Base-by-base conservation (phyloP, 1,140 invertebrate genomes). In the Asbolus verrucosus region DNA sequence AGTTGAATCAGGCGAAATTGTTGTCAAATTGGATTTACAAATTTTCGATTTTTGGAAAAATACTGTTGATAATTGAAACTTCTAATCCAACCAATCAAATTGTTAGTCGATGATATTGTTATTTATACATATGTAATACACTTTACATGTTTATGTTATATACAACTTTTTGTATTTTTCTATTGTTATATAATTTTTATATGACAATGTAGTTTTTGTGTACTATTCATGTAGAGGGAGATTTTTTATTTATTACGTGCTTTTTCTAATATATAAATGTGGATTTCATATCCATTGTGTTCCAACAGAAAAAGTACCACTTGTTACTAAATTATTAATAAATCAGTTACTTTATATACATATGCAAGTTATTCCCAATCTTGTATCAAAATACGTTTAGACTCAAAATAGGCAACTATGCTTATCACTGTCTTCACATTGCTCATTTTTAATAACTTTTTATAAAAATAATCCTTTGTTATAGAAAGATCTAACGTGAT, bases 11-110 rank as follows among this genome's bases (percentile, higher is more conserved):
- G 92, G 92, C 15, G 88, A 91, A 76, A 86, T 94, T 19, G 80
- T 88, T 15, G 83, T 93, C 14, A 93, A 93, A 79, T 81, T 93
- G 33, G 91, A 93, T 80, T 82, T 93, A 33, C 89, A 90, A 73
- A 80, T 93, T 13, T 93, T 91, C 82, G 83, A 84, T 36, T 77
- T 74, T 71, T 77, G n/a, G n/a, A n/a, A n/a, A 75, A 70, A 65
- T 41, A 21, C 50, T 66, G 39, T 66, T 66, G 39, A 39, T 41
- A 41, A n/a, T 41, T 41, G 21, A 14, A 63, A 14, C 27, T 27
- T n/a, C 46, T 27, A 54, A 27, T 54, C 46, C 46, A 54, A 19
- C 46, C 46, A 54, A 54, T 54, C 46, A 54, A 54, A 54, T 14
- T 24, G 46, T 27, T 54, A 54, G 46, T 54, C n/a, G n/a, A n/a